Evolutionary conservation across 2,888 invertebrate species (phyloP).

Genomic region (Neoaliturus tenellus): DNA sequence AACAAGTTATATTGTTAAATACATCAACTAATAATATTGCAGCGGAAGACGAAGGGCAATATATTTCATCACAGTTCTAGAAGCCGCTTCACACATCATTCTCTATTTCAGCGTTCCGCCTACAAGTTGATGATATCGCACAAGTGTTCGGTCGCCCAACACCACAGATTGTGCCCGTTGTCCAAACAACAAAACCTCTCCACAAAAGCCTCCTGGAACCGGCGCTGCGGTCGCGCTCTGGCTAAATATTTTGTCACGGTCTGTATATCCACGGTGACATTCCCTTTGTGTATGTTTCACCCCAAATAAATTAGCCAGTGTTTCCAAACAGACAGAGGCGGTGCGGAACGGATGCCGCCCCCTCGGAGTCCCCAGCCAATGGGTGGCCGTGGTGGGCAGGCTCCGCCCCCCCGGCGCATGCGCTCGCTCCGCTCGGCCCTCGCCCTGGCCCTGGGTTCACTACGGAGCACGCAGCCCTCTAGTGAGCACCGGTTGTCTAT

Average conservation of each 20-base stretch:
- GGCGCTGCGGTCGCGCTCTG: slow-evolving; percentile 30
- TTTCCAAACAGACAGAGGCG: slow-evolving; percentile 43
- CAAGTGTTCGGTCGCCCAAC: background rate
- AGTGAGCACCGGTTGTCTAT: slow-evolving; percentile 4
- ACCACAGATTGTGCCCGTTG: background rate
- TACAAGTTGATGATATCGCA: background rate
- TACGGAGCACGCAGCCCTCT: background rate
- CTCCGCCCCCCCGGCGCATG: slow-evolving; percentile 38
- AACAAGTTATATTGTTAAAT: no score
- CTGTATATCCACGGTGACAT: slow-evolving; percentile 41
- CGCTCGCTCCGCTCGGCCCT: background rate
- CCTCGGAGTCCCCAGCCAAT: slow-evolving; percentile 35
- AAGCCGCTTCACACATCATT: no score
- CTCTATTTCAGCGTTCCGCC: no score
- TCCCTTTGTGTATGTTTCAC: slow-evolving; percentile 46
- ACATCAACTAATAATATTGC: no score
- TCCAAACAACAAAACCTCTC: background rate
- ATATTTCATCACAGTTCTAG: no score
- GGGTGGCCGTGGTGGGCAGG: background rate
- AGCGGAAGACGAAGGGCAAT: no score
- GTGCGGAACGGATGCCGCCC: slow-evolving; percentile 39
- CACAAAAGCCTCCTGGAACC: slow-evolving; percentile 10
- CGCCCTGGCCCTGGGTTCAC: background rate
- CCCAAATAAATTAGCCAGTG: slow-evolving; percentile 55
- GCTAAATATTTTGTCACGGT: slow-evolving; percentile 52